Evolutionary conservation across 2,797 vertebrate species (phyloP).

Genomic region (Cyprinella venusta): DNA sequence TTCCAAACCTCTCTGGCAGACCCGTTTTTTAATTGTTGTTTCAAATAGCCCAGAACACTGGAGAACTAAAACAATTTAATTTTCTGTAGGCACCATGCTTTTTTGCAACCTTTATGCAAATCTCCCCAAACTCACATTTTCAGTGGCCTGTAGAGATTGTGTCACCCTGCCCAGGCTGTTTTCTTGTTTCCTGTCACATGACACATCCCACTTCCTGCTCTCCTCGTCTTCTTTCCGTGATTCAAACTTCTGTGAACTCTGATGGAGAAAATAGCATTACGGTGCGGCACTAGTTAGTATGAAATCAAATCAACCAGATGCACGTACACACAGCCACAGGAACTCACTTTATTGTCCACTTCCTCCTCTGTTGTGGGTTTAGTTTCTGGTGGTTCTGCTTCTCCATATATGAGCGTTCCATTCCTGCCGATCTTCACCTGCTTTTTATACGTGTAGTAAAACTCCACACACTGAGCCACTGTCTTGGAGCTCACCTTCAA

Average conservation of each 20-base stretch:
- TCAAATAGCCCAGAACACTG: neutral
- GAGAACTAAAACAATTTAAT: neutral
- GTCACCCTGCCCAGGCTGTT: constrained; percentile 74
- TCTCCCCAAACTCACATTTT: constrained; percentile 78
- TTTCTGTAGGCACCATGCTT: neutral
- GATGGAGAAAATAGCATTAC: constrained; percentile 44
- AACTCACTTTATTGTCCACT: constrained; percentile 85
- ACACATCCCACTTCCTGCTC: constrained; percentile 84
- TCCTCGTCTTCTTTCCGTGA: constrained; percentile 83
- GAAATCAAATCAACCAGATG: neutral
- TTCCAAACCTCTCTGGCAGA: neutral
- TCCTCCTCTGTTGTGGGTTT: constrained; percentile 82
- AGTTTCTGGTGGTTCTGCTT: constrained; percentile 79
- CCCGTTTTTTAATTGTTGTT: neutral
- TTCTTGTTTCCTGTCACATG: constrained; percentile 82
- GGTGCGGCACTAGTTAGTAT: neutral
- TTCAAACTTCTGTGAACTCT: constrained; percentile 89
- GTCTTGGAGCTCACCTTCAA: constrained; percentile 92
- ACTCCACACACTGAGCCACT: constrained; percentile 96
- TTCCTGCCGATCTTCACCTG: constrained; percentile 94
- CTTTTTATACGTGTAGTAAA: constrained; percentile 98
- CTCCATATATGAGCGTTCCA: constrained; percentile 88
- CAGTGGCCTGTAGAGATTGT: constrained; percentile 79
- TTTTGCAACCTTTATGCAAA: neutral
- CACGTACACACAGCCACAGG: constrained; percentile 7